Evolutionary conservation across 2,888 invertebrate species (phyloP).

Genomic region (Tenodera sinensis): DNA sequence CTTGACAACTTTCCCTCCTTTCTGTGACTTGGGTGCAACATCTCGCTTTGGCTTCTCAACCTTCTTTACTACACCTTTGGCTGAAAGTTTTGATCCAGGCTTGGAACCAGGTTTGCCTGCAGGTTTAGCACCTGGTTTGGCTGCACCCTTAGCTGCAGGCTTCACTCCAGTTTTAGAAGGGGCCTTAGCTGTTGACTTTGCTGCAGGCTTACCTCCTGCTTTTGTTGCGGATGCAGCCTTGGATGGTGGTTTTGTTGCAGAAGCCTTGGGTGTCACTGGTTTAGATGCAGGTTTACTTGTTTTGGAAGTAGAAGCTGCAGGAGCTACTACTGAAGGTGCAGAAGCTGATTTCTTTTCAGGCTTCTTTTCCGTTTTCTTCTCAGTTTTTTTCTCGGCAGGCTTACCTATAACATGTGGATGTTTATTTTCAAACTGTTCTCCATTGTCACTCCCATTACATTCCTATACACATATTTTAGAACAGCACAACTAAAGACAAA

Average conservation of each 20-base stretch:
- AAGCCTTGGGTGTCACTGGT: constrained; percentile 33
- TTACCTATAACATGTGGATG: constrained; percentile 30
- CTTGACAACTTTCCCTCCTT: constrained; percentile 43
- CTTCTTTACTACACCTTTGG: constrained; percentile 40
- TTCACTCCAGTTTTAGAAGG: constrained; percentile 47
- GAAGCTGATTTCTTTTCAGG: constrained; percentile 42
- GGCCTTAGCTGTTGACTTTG: constrained; percentile 47
- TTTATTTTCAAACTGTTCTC: constrained; percentile 32
- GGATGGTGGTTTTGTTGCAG: constrained; percentile 41
- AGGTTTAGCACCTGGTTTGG: constrained; percentile 43
- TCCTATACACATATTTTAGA: no score
- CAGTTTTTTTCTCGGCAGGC: constrained; percentile 17
- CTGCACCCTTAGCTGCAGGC: constrained; percentile 38
- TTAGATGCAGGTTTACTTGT: constrained; percentile 21
- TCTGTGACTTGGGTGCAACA: constrained; percentile 52
- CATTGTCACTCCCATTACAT: constrained; percentile 38
- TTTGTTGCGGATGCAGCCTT: constrained; percentile 51
- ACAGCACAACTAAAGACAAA: no score
- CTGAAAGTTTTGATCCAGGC: constrained; percentile 43
- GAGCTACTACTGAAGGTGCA: constrained; percentile 42
- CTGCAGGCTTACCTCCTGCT: constrained; percentile 39
- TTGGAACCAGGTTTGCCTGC: constrained; percentile 45
- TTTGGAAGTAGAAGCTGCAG: constrained; percentile 40
- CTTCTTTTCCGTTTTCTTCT: constrained; percentile 30
- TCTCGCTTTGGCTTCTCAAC: constrained; percentile 54